phyloP scores from a whole-genome alignment of 2,113 vertebrate species.

The Phalacrocorax aristotelis region DNA sequence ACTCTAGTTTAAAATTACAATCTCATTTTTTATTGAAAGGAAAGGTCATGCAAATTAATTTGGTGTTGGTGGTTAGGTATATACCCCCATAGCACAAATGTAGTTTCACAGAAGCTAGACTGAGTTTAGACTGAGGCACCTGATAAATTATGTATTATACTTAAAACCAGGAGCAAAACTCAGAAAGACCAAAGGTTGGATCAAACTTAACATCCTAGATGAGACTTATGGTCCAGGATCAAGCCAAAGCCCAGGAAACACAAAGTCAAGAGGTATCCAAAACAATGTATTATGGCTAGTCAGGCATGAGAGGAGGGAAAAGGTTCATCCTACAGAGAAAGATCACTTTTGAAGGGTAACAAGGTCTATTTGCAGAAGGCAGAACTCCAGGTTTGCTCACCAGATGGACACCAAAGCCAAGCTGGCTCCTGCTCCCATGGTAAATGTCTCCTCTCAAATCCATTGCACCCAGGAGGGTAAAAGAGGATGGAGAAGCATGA shows the following conservation, averaged over 20 bases:
- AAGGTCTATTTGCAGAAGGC: background rate
- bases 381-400: background rate
- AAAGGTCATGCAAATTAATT: background rate
- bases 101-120: background rate
- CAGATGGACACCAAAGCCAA: background rate
- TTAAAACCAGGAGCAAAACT: background rate
- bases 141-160: background rate
- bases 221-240: background rate
- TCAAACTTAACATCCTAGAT: background rate
- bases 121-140: background rate
- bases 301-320: background rate
- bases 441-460: background rate
- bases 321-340: background rate
- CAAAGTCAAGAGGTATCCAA: background rate
- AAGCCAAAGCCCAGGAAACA: background rate
- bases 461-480: background rate
- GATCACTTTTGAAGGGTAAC: background rate
- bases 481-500: background rate
- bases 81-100: background rate
- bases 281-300: background rate
- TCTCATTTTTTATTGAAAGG: background rate
- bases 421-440: rapidly evolving
- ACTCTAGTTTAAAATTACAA: background rate
- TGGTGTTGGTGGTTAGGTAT: background rate
- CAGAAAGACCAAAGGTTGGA: background rate